Conservation (phyloP, 1,140 invertebrate species). For the Pachyrhynchus sulphureomaculatus region DNA sequence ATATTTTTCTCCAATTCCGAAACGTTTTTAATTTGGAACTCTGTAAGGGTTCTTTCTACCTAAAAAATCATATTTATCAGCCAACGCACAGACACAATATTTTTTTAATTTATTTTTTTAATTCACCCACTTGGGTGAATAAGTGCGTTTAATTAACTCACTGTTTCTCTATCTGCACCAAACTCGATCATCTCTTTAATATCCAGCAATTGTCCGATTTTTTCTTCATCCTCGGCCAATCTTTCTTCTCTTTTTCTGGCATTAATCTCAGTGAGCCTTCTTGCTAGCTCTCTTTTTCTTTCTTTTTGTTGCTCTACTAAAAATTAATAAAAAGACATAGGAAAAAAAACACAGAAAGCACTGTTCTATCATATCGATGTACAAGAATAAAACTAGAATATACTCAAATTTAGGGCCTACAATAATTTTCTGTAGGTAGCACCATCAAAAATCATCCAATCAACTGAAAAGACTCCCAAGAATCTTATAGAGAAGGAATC, state of each 20-base stretch:
- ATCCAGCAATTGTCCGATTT: conserved; percentile 71
- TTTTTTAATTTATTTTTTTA: too few relatives aligned
- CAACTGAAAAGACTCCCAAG: too few relatives aligned
- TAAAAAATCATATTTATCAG: neutral
- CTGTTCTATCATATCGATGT: too few relatives aligned
- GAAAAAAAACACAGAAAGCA: conserved; percentile 9
- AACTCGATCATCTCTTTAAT: conserved; percentile 74
- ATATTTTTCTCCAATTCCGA: conserved; percentile 75
- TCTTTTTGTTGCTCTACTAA: conserved; percentile 81
- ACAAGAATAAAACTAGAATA: too few relatives aligned
- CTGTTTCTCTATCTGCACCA: conserved; percentile 65
- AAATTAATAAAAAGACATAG: too few relatives aligned
- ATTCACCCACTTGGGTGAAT: too few relatives aligned
- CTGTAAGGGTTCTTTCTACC: conserved; percentile 57
- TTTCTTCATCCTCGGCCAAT: conserved; percentile 85
- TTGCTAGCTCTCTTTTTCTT: conserved; percentile 78
- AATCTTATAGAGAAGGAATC: too few relatives aligned
- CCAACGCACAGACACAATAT: too few relatives aligned
- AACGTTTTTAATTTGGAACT: conserved; percentile 60
- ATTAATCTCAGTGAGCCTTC: conserved; percentile 80
- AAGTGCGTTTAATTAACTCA: conserved; percentile 53
- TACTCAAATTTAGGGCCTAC: too few relatives aligned
- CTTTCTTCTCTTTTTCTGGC: conserved; percentile 81
- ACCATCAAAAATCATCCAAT: too few relatives aligned
- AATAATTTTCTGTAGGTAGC: too few relatives aligned